Evolutionary conservation across 2,113 vertebrate genomes (phyloP).

Genomic region (Pygoscelis adeliae): DNA sequence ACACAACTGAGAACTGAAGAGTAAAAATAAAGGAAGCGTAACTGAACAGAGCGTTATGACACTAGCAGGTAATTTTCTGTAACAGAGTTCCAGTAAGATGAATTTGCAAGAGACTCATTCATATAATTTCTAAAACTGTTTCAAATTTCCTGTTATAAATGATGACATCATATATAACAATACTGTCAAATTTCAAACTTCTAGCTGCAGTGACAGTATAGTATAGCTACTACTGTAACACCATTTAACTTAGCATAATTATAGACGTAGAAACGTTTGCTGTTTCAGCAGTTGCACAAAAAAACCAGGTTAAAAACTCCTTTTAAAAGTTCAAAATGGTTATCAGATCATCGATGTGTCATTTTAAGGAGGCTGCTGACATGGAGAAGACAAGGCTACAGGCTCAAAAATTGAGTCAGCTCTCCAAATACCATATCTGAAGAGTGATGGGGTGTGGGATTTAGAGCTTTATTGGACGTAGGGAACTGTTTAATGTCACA

Average conservation of each 20-base stretch:
- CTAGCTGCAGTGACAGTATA: fast-evolving
- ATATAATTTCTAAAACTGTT: neutral
- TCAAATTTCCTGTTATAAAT: neutral
- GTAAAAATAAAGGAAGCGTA: neutral
- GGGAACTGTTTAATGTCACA: neutral
- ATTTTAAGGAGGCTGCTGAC: neutral
- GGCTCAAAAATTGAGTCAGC: neutral
- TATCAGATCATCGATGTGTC: neutral
- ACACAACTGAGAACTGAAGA: neutral
- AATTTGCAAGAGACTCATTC: neutral
- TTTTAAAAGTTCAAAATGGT: neutral
- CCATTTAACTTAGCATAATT: neutral
- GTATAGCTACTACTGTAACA: neutral
- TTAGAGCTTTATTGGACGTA: neutral
- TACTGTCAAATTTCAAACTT: neutral
- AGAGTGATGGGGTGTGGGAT: neutral
- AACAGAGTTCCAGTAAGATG: conserved; percentile 25
- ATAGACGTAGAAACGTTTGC: neutral
- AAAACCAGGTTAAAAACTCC: neutral
- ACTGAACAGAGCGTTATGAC: neutral
- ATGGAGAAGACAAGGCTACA: neutral
- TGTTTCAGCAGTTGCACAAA: neutral
- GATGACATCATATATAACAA: neutral
- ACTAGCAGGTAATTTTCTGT: neutral
- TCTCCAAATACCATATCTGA: neutral